Base-by-base conservation (phyloP, 2,888 invertebrate species). In the Cheilosia scutellata region DNA sequence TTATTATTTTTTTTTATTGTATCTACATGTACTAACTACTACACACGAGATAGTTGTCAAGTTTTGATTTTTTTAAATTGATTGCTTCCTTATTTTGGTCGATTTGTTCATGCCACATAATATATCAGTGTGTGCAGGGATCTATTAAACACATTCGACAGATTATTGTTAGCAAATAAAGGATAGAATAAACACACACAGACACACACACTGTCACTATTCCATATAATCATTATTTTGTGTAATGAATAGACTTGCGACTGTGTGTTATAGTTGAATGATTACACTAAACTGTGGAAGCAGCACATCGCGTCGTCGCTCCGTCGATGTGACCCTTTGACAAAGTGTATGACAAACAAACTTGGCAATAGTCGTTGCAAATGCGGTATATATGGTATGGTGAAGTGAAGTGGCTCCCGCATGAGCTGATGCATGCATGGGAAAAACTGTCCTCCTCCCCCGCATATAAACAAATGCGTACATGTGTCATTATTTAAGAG, bases 1-100 rank as follows among this genome's bases (percentile, higher is more conserved):
- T 82, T 76, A 65, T 42, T 65, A 65, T 70, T 76, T 51, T 76
- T 70, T 57, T 58, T 76, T 82, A 62, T 47, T 57, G 71, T 63
- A 78, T 27, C 51, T 65, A 71, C 62, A 62, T 76, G 76, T 53
- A 71, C 33, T 76, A 57, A 76, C 76, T 55, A 86, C 82, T 76
- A 31, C 65, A 91, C 90, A 89, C 88, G 90, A 90, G 20, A 20
- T 20, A 20, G 20, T 20, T 20, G 20, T 20, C 20, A 20, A 20
- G 90, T 91, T 91, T 37, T 91, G 91, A 91, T 91, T 91, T 91
- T 91, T 92, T 91, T 91, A 91, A 91, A 91, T 92, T 91, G 92
- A 91, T 91, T 91, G 91, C 91, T 91, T 91, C 91, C 92, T 91
- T 91, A 91, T 92, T 91, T 87, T 77, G 79, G 74, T 75, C 44